These are phyloP conservation scores for Pampus argenteus DNA, from an alignment of 2,797 vertebrate species.

Conservation along the genomic window DNA sequence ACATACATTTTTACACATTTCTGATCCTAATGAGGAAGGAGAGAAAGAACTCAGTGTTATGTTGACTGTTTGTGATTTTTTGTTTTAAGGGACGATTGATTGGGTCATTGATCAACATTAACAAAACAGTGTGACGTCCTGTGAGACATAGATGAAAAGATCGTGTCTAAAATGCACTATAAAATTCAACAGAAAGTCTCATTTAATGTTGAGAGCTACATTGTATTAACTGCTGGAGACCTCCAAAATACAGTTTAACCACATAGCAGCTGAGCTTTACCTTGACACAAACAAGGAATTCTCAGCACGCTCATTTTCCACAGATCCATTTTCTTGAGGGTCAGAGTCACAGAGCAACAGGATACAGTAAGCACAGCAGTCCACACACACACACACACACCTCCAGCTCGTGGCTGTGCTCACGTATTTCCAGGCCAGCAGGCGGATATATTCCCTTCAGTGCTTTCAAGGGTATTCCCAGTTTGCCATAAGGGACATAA, in stretches of 20 bases:
- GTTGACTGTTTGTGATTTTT: neutral
- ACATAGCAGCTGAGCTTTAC: constrained; percentile 26
- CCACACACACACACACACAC: too few relatives aligned
- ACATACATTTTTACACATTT: neutral
- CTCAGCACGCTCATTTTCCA: constrained; percentile 26
- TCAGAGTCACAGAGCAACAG: constrained; percentile 30
- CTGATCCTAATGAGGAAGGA: neutral
- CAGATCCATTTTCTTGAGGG: constrained; percentile 7
- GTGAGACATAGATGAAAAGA: too few relatives aligned
- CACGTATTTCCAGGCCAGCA: constrained; percentile 1
- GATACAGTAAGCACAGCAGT: constrained; percentile 5
- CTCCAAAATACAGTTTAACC: neutral
- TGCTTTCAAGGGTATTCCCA: neutral
- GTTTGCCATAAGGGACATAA: neutral
- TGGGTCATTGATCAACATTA: neutral
- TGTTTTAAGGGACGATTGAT: neutral
- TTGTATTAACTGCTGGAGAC: neutral
- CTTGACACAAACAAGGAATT: constrained; percentile 7
- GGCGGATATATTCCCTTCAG: constrained; percentile 1
- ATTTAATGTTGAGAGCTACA: neutral
- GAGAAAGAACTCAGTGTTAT: neutral
- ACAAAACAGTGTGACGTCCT: neutral
- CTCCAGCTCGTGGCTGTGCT: neutral
- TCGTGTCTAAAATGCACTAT: neutral
- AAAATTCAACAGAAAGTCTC: neutral